Evolutionary conservation across 2,797 vertebrate species (phyloP).

Genomic region (Tachyglossus aculeatus): DNA sequence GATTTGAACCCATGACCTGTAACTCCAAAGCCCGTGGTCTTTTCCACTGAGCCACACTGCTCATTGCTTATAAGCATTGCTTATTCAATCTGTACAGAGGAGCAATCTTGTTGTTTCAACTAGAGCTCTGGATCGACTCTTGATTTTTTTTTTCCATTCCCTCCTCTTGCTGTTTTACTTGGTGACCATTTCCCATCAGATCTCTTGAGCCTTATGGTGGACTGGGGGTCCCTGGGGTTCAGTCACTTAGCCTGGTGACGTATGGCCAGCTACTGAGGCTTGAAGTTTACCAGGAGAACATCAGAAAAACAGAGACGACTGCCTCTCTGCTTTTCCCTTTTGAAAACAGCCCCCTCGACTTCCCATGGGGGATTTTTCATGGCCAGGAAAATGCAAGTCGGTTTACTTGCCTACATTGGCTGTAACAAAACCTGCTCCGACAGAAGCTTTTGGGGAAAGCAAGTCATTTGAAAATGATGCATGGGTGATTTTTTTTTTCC

Average conservation of each 20-base stretch:
- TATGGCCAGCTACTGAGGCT: constrained; percentile 2
- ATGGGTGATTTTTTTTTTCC: background rate
- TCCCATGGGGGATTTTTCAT: constrained; percentile 17
- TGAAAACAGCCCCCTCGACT: background rate
- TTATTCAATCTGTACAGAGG: background rate
- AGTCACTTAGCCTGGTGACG: background rate
- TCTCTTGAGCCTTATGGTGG: constrained; percentile 7
- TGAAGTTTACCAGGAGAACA: constrained; percentile 14
- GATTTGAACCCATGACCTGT: no score
- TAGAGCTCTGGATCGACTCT: background rate
- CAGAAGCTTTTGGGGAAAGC: background rate
- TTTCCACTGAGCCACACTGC: no score
- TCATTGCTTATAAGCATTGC: no score
- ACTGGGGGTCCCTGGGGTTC: background rate
- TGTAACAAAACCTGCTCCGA: constrained; percentile 16
- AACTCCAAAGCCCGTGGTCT: no score
- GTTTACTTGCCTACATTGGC: background rate
- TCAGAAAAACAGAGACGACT: constrained; percentile 3
- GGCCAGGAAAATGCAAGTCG: background rate
- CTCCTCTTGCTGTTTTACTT: background rate
- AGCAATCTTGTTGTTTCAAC: background rate
- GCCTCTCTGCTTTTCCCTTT: background rate
- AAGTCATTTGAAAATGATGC: background rate
- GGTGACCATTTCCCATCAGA: constrained; percentile 3
- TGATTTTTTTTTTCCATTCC: background rate